Percentiles rank a stretch among this genome's conserved stretches.
Evolutionary conservation across 1,140 invertebrate species (phyloP).

Genomic region (Episyrphus balteatus): DNA sequence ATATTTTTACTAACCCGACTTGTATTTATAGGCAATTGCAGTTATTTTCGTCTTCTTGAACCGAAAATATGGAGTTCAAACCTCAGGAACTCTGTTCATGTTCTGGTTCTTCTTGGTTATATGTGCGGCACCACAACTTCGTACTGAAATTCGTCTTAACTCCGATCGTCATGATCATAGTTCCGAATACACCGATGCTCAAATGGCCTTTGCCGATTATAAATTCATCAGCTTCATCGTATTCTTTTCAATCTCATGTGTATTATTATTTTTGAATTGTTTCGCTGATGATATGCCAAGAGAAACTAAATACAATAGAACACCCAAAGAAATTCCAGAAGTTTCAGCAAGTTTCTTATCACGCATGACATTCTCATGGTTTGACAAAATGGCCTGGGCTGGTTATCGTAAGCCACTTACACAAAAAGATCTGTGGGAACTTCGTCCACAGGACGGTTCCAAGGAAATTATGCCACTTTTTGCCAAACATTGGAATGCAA

Average conservation of each 20-base stretch:
- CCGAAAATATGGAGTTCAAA: constrained; percentile 62
- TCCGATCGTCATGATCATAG: constrained; percentile 25
- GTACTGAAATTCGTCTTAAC: constrained; percentile 47
- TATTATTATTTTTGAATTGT: constrained; percentile 65
- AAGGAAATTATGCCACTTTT: constrained; percentile 63
- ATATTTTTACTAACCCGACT: constrained; percentile 7
- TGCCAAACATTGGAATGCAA: constrained; percentile 65
- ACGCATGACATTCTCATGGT: constrained; percentile 78
- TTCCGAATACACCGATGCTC: neutral
- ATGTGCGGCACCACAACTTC: constrained; percentile 55
- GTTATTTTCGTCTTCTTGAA: constrained; percentile 58
- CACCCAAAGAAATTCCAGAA: constrained; percentile 76
- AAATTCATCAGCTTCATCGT: constrained; percentile 63
- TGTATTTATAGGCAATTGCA: constrained; percentile 51
- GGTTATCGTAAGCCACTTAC: constrained; percentile 71
- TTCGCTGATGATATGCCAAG: constrained; percentile 60
- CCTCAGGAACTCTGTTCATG: constrained; percentile 71
- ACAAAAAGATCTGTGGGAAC: constrained; percentile 70
- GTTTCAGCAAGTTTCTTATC: constrained; percentile 69
- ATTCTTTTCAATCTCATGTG: constrained; percentile 57
- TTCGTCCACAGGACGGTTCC: constrained; percentile 71
- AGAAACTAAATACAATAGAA: constrained; percentile 50
- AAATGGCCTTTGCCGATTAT: constrained; percentile 35
- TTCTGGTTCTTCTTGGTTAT: constrained; percentile 68
- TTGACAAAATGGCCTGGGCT: constrained; percentile 63